A percentile compares a stretch with the other conserved stretches of the same genome.
These are phyloP conservation scores for Scomber colias DNA, from an alignment of 2,113 vertebrate genomes.

Conservation along the genomic window DNA sequence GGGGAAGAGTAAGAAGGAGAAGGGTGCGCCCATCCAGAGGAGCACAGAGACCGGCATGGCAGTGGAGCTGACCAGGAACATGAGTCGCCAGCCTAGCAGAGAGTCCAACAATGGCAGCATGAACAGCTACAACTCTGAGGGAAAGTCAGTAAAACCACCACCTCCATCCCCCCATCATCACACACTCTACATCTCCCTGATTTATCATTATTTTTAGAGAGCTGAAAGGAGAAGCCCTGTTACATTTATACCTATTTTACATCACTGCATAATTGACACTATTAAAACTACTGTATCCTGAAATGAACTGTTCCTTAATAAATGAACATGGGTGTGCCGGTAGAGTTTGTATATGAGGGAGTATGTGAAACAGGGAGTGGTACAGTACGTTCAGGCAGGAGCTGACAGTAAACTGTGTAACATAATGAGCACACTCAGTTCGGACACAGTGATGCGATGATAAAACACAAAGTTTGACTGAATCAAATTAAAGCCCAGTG, in stretches of 20 bases:
- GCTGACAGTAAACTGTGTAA: constrained; percentile 13
- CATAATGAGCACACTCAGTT: constrained; percentile 12
- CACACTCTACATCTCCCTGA: background rate
- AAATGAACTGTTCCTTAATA: constrained; percentile 1
- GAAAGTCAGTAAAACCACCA: constrained; percentile 89
- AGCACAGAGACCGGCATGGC: constrained; percentile 98
- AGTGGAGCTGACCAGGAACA: constrained; percentile 93
- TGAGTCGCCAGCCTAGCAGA: constrained; percentile 95
- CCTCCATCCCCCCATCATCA: background rate
- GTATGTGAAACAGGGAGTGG: background rate
- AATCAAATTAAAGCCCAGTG: constrained; percentile 25
- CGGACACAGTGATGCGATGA: background rate
- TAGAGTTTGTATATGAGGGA: background rate
- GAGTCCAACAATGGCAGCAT: constrained; percentile 99
- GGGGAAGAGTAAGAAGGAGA: constrained; percentile 94
- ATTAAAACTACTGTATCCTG: constrained; percentile 1
- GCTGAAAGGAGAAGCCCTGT: background rate
- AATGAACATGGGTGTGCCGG: background rate
- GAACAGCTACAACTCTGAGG: constrained; percentile 97
- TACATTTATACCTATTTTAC: background rate
- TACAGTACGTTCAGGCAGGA: background rate
- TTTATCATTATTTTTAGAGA: background rate
- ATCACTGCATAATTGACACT: background rate
- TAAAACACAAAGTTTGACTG: constrained; percentile 28
- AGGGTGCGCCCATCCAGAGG: constrained; percentile 93